Base-by-base conservation (phyloP, 1,140 invertebrate species). In the Chrysoperla carnea region DNA sequence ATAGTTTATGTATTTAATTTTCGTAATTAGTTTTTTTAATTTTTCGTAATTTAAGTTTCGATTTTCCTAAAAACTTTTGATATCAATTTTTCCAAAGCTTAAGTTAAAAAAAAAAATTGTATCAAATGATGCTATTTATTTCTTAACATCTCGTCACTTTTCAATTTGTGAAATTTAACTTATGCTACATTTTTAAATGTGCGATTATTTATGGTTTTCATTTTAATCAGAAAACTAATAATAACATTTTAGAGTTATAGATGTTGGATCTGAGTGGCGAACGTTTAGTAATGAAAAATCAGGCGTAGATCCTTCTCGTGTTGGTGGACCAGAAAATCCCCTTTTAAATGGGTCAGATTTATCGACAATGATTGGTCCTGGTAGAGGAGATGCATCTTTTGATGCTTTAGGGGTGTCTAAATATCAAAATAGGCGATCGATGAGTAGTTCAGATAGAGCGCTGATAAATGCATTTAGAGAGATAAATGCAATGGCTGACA, bases 201-300 rank as follows among this genome's bases (percentile, higher is more conserved):
- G n/a, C n/a, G n/a, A n/a, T n/a, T n/a, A n/a, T n/a, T n/a, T n/a
- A n/a, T n/a, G n/a, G n/a, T n/a, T n/a, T n/a, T n/a, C n/a, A n/a
- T n/a, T n/a, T n/a, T n/a, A n/a, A n/a, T n/a, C n/a, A 23, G 17
- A 23, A 33, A 33, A 11, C 6, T 9, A 9, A 6, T 33, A 11
- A 33, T 33, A 9, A 45, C 47, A 35, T 68, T 67, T 17, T 54
- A 90, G 92, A 59, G 91, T 99, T 1, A 93, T 99, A 50, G 96
- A 99, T 70, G 96, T 99, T n/a, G 94, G 95, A n/a, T 97, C 94
- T n/a, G 96, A 99, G 65, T 99, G 96, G 96, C 74, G 96, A 62
- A 99, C 95, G 40, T 99, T 99, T 62, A 96, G 89, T 52, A 99
- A 98, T 70, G 96, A 99, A 58, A 96, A 96, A 59, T 79, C 81